A percentile compares a stretch with the other conserved stretches of the same genome.
These are phyloP conservation scores for Trichonephila inaurata DNA, from an alignment of 1,140 invertebrate genomes.

Conservation along the genomic window DNA sequence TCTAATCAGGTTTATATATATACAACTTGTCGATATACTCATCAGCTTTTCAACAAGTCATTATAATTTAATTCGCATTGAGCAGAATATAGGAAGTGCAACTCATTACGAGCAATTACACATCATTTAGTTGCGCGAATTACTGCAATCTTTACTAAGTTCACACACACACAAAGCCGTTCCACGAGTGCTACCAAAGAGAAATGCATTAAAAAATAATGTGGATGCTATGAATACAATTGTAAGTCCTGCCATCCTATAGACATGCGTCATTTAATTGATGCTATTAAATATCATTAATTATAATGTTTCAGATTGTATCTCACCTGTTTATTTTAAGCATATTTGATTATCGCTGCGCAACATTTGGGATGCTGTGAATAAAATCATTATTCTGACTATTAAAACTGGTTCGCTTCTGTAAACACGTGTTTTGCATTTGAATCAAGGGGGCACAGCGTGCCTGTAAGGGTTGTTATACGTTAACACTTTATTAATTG, in stretches of 20 bases:
- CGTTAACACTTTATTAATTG: neutral
- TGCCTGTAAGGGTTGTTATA: neutral
- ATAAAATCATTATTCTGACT: neutral
- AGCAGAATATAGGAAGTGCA: neutral
- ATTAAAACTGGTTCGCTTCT: neutral
- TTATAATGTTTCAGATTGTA: conserved; percentile 14
- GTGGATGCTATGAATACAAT: neutral
- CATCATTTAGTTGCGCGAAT: neutral
- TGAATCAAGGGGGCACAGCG: neutral
- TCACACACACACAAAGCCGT: neutral
- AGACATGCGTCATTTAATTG: neutral
- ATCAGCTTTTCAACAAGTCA: no score
- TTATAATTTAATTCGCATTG: no score
- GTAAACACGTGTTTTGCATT: neutral
- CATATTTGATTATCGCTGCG: conserved; percentile 18
- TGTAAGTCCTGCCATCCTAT: neutral
- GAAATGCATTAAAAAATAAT: neutral
- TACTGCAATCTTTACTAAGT: neutral
- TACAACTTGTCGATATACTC: no score
- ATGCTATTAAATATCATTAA: conserved; percentile 28
- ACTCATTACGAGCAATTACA: neutral
- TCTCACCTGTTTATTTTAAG: neutral
- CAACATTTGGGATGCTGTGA: neutral
- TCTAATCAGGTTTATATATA: no score
- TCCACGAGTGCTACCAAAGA: neutral